Percentiles rank a stretch among this genome's conserved stretches.
Evolutionary conservation across 2,888 invertebrate genomes (phyloP).

Genomic region (Phyllotreta cruciferae): DNA sequence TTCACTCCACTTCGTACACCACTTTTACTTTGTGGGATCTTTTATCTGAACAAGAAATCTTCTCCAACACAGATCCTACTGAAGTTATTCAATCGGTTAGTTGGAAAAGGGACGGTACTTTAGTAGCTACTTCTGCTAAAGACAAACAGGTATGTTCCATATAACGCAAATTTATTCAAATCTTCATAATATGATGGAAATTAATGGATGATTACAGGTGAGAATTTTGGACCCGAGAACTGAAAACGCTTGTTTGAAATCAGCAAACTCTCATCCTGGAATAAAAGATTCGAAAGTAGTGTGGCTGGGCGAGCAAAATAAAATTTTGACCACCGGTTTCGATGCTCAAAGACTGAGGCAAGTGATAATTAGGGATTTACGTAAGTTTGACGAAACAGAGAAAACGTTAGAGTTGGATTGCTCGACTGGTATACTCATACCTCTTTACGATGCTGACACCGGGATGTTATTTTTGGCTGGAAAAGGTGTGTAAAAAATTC

Average conservation of each 20-base stretch:
- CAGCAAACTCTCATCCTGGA: slow-evolving; percentile 83
- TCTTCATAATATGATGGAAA: too few relatives aligned
- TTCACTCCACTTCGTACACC: slow-evolving; percentile 84
- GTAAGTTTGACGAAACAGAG: slow-evolving; percentile 79
- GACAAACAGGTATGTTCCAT: slow-evolving; percentile 71
- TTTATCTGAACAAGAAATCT: slow-evolving; percentile 79
- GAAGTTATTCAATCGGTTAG: slow-evolving; percentile 89
- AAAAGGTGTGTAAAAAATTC: slow-evolving; percentile 65
- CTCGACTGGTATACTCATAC: slow-evolving; percentile 90
- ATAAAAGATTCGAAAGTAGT: slow-evolving; percentile 91
- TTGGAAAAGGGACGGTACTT: slow-evolving; percentile 88
- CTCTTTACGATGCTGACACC: slow-evolving; percentile 91
- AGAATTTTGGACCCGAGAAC: slow-evolving; percentile 85
- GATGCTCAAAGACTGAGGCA: slow-evolving; percentile 86
- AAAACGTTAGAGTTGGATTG: slow-evolving; percentile 84
- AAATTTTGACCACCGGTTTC: slow-evolving; percentile 89
- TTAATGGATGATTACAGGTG: slow-evolving; percentile 56
- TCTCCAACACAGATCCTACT: slow-evolving; percentile 72
- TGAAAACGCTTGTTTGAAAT: slow-evolving; percentile 66
- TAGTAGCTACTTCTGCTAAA: slow-evolving; percentile 87
- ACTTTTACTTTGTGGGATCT: slow-evolving; percentile 88
- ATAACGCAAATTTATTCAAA: too few relatives aligned
- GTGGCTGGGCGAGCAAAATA: slow-evolving; percentile 86
- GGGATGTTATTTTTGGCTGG: slow-evolving; percentile 95
- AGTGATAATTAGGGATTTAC: slow-evolving; percentile 85